Base-by-base conservation (phyloP, 1,140 invertebrate genomes). In the Gonatopus flavifemur region DNA sequence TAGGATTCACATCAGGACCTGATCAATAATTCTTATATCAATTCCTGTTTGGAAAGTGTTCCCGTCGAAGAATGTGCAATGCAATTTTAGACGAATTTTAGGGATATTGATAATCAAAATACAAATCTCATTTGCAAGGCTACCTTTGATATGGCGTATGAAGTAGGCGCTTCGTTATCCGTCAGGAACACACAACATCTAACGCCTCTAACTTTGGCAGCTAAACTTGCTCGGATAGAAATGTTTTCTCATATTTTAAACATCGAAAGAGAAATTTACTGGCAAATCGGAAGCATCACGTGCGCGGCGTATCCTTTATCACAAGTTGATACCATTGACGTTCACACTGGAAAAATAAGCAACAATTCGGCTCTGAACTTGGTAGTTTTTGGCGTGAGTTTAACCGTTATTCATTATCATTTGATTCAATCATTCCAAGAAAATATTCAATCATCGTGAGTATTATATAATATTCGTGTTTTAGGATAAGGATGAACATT, bases 181-280 rank as follows among this genome's bases (percentile, higher is more conserved):
- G 84, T 98, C 1, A 85, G 86, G 54, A 99, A 99, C 71, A 82
- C 88, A 3, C 86, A 88, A 62, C 89, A 93, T 62, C 76, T 98
- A 41, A 98, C 95, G 9, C 93, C 97, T 1, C 68, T 99, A 19
- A 98, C 94, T 1, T 72, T 99, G 51, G 88, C 96, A 1, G 95
- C 96, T 1, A 96, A 96, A 74, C 76, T 98, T 50, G 94, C 93
- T 0, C 83, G 91, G 28, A 90, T 93, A 24, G 93, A 97, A 70
- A 90, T 98, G 80, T 98, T 96, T 73, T 94, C 96, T 64, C 94
- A 97, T 64, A 96, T 98, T 59, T 78, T 97, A 57, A 96, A 96
- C 74, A 89, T 96, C 38, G 90, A 95, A 65, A 77, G 95, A 39
- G 93, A 97, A 79, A 94, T 97, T 43, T 96, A 96, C 69, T 98